phyloP scores from a whole-genome alignment of 2,888 invertebrate species.

The Actias luna region DNA sequence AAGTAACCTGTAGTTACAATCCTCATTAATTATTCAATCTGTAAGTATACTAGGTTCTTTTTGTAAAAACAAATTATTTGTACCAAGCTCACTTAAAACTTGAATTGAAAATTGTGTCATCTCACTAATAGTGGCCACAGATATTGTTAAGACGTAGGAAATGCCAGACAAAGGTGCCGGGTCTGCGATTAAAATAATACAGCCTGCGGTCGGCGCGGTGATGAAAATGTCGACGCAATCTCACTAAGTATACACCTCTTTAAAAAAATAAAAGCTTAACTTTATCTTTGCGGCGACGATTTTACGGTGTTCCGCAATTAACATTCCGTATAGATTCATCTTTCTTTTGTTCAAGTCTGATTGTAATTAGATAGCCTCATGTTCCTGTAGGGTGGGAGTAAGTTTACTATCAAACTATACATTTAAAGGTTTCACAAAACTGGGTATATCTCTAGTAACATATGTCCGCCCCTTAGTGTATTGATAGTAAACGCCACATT shows the following conservation, averaged over 20 bases:
- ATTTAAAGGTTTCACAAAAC: too few relatives aligned
- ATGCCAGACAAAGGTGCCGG: conserved; percentile 47
- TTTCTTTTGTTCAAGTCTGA: conserved; percentile 36
- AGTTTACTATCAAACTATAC: background rate
- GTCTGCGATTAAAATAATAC: conserved; percentile 72
- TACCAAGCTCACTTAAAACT: background rate
- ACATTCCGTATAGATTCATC: conserved; percentile 50
- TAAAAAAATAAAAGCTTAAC: conserved; percentile 70
- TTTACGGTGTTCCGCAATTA: conserved; percentile 63
- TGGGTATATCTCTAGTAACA: too few relatives aligned
- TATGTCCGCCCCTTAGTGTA: too few relatives aligned
- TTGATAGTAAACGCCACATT: too few relatives aligned
- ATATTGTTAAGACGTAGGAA: conserved; percentile 43
- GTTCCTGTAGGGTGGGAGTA: background rate
- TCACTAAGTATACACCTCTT: conserved; percentile 71
- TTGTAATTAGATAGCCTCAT: conserved; percentile 1
- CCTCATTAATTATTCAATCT: background rate
- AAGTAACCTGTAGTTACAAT: too few relatives aligned
- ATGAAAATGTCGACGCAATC: conserved; percentile 75
- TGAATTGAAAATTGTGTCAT: conserved; percentile 22
- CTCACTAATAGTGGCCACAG: conserved; percentile 28
- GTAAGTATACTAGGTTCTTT: background rate
- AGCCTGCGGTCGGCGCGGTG: conserved; percentile 64
- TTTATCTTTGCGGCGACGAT: conserved; percentile 58
- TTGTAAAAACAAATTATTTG: background rate